Evolutionary conservation across 2,113 vertebrate species (phyloP), one percentile per base, ranked within the genome.

Genomic region (Cnemophilus loriae): DNA sequence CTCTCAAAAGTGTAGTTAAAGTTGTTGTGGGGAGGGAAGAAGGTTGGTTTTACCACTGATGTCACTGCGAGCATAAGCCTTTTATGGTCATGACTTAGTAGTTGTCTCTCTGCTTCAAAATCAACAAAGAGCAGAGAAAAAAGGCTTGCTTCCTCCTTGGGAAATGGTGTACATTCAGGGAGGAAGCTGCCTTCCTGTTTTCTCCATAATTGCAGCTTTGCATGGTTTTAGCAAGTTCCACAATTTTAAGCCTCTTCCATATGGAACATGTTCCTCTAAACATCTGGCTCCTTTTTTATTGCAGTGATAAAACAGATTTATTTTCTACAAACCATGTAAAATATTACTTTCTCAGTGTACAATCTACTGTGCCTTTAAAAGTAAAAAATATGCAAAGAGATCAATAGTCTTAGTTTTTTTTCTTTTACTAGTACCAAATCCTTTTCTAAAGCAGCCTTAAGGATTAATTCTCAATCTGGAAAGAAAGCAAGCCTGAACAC

Each of bases 111-210:
- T 90, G 96, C 98, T 98, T 97, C 97, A 97, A 96, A 98, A 97
- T 97, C 98, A 98, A 98, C 96, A 98, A 98, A 98, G 97, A 97
- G 84, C 95, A 93, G 52, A 97, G 96, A 95, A 97, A 97, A 93
- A 93, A 97, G 96, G 80, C 96, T 96, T 67, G 94, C 97, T 98
- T 98, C 98, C 98, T 99, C 98, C 97, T 97, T 98, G 98, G 99
- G 99, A 99, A 99, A 98, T 94, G 94, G 98, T 98, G 98, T 95
- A 97, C 87, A 92, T 97, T 98, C 97, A 95, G 98, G 97, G 98
- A 98, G 99, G 99, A 99, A 99, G 98, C 91, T 97, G 97, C 94
- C 98, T 99, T 99, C 99, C 99, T 99, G 99, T 99, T 99, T 99
- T 98, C 96, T 97, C 96, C 84, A 71, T 98, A 98, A 98, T 96